Percentiles rank a stretch among this genome's conserved stretches.
phyloP scores from a whole-genome alignment of 1,140 invertebrate species.

The Anagrus nilaparvatae region DNA sequence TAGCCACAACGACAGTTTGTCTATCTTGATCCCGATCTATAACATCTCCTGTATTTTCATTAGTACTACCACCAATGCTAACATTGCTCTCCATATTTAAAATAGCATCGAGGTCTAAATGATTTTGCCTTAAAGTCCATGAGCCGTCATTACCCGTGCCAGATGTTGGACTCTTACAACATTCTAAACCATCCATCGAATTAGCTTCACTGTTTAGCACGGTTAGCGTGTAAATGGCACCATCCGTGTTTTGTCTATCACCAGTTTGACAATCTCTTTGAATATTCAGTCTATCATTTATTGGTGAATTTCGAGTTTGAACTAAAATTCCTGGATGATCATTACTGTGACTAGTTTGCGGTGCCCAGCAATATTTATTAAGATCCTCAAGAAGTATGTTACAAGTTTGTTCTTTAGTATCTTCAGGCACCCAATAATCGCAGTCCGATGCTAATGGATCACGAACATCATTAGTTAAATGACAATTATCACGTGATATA shows the following conservation, averaged over 20 bases:
- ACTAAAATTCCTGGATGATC: not conserved
- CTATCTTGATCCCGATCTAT: conserved; percentile 27
- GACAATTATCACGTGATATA: conserved; percentile 14
- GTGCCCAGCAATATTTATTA: conserved; percentile 67
- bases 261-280: conserved; percentile 13
- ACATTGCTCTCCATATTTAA: conserved; percentile 36
- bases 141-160: conserved; percentile 26
- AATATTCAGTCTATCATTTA: not conserved
- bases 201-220: conserved; percentile 46
- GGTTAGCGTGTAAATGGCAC: conserved; percentile 47
- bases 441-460: conserved; percentile 40
- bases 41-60: not conserved
- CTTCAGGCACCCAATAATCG: conserved; percentile 61
- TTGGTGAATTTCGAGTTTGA: not conserved
- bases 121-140: conserved; percentile 32
- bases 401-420: conserved; percentile 49
- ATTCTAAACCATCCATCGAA: conserved; percentile 42
- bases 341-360: conserved; percentile 17
- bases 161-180: conserved; percentile 35
- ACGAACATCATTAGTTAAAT: conserved; percentile 25
- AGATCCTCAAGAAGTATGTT: conserved; percentile 69
- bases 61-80: conserved; percentile 6
- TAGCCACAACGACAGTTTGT: conserved; percentile 18
- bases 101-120: conserved; percentile 41
- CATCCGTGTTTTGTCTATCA: conserved; percentile 43